Base-by-base conservation (phyloP, 2,113 vertebrate species). In the Poeciliopsis retropinna region DNA sequence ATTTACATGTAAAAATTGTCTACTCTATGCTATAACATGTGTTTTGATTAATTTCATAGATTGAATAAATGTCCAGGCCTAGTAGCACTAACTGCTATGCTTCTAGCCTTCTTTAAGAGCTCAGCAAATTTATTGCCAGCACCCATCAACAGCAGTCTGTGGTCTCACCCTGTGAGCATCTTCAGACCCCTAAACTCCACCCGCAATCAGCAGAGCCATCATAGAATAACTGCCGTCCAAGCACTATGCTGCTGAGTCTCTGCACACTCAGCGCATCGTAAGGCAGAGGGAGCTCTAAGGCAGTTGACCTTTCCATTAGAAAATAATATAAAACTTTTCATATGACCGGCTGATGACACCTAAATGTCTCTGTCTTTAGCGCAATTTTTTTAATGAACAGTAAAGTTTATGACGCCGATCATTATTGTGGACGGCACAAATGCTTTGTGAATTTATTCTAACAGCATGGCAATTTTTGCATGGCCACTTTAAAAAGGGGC, bases 71-170 rank as follows among this genome's bases (percentile, higher is more conserved):
- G 67, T 82, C 60, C 63, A 7, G 22, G 5, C 44, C 5, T 47
- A 17, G 44, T 17, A 47, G 44, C 4, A 67, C 30, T 63, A 65
- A 60, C n/a, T 37, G n/a, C 47, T 73, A 10, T 29, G 70, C 77
- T 67, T 75, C 15, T 10, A 44, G 29, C 22, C 30, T 44, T 28
- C 78, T 76, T 77, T 78, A 75, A 77, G 67, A 73, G 47, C 41
- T 88, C 84, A 79, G 82, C 73, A 70, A 29, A 81, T 78, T 8
- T 37, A 66, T 63, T 76, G 72, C 85, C 73, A 84, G 44, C 65
- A 66, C 77, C 70, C 65, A 67, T 82, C 75, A 79, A 19, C 31
- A 71, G 66, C 13, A 63, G 68, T 62, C 31, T 78, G 54, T 67
- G 64, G 60, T 72, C 81, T 79, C 62, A 72, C 70, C 65, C 31